Evolutionary conservation across 2,113 vertebrate genomes (phyloP).

Genomic region (Thunnus thynnus): DNA sequence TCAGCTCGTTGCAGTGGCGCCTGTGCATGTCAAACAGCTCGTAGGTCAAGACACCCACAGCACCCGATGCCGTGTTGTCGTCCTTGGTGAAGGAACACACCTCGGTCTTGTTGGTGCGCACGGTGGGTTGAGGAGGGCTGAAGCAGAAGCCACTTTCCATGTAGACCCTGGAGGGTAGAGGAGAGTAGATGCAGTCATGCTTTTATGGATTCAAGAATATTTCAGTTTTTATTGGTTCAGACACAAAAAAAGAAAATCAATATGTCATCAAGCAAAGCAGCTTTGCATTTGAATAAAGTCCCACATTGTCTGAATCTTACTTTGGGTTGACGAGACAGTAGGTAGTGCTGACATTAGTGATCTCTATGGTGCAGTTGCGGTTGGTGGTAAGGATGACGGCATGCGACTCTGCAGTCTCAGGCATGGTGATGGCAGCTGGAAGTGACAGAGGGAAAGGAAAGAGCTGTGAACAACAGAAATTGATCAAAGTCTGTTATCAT

Average conservation of each 20-base stretch:
- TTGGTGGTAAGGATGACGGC: conserved; percentile 68
- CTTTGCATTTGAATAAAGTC: too few species aligned
- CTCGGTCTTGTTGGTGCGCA: conserved; percentile 59
- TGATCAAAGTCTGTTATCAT: neutral
- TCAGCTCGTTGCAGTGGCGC: conserved; percentile 1
- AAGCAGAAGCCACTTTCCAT: conserved; percentile 69
- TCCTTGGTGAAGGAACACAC: conserved; percentile 82
- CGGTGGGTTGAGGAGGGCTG: conserved; percentile 77
- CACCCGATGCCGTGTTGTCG: conserved; percentile 72
- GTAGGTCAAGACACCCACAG: conserved; percentile 78
- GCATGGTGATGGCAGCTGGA: conserved; percentile 58
- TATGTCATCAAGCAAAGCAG: neutral
- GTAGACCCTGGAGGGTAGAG: conserved; percentile 55
- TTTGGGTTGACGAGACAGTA: conserved; percentile 76
- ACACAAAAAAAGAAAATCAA: too few species aligned
- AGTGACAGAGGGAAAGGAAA: neutral
- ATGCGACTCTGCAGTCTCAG: conserved; percentile 72
- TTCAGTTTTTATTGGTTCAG: neutral
- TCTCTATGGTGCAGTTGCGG: conserved; percentile 77
- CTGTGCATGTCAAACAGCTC: conserved; percentile 64
- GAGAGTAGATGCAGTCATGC: neutral
- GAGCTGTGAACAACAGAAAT: neutral
- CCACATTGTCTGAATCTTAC: conserved; percentile 52
- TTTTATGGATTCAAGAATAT: too few species aligned
- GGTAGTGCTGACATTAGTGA: conserved; percentile 55